phyloP scores from a whole-genome alignment of 2,113 vertebrate species.

The Nothocercus julius region DNA sequence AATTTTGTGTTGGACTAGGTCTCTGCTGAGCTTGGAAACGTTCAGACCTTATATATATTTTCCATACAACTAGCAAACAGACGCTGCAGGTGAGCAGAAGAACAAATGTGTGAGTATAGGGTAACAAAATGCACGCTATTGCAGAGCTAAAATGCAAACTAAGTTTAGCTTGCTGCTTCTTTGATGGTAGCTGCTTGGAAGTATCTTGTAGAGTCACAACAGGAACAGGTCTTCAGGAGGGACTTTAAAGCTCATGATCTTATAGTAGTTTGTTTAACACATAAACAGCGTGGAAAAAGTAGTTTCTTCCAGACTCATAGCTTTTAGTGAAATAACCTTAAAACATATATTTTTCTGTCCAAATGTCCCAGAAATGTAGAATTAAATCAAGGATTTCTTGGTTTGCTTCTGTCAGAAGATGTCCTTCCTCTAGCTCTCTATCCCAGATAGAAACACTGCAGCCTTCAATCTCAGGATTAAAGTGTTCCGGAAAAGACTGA shows the following conservation, averaged over 20 bases:
- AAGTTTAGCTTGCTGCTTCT: not conserved
- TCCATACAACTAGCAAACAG: not conserved
- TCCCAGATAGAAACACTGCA: not conserved
- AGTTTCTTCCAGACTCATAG: not conserved
- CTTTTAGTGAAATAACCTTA: not conserved
- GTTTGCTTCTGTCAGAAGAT: not conserved
- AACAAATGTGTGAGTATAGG: not conserved
- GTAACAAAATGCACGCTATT: not conserved
- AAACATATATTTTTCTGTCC: not conserved
- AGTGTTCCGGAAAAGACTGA: not conserved
- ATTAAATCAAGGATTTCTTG: not conserved
- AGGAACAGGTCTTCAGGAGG: not conserved
- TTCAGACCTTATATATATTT: not conserved
- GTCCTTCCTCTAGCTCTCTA: not conserved
- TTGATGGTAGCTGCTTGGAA: not conserved
- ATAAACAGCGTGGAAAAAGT: not conserved
- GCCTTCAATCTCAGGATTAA: not conserved
- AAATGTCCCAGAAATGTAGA: not conserved
- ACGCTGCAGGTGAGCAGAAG: not conserved
- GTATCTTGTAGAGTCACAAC: not conserved
- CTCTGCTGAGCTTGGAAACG: not conserved
- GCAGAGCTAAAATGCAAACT: not conserved
- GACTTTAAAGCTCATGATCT: not conserved
- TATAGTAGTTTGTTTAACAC: not conserved
- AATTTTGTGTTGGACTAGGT: not conserved